Base-by-base conservation (phyloP, 1,140 invertebrate species). In the Lycorma delicatula region DNA sequence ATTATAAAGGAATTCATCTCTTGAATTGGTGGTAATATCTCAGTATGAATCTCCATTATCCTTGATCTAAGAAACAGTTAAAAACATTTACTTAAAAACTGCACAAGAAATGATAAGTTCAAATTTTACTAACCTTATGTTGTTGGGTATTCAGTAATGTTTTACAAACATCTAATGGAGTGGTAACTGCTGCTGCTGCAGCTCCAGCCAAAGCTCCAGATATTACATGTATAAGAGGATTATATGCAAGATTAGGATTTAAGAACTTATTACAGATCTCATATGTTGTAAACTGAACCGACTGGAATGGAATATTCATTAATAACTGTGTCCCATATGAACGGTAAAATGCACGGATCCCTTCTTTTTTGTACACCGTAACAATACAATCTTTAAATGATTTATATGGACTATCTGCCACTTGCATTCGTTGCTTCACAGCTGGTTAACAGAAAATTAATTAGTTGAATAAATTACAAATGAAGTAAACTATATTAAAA, bases 271-370 rank as follows among this genome's bases (percentile, higher is more conserved):
- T 93, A 66, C 85, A 82, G 68, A 87, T 84, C 77, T 98, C 96
- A 72, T 99, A 98, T 26, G 85, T 84, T 64, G 94, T 85, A 75
- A 99, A 97, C 73, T 98, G 94, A 66, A 95, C 83, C 67, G 85
- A 84, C 77, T 98, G 95, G 77, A 96, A 98, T 62, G 96, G 97
- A 65, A 98, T 79, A 75, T 98, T 99, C 95, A 98, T 98, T 54
- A 88, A 83, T 61, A 99, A 75, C 73, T 96, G 94, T 60, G 96
- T 98, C 47, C 86, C 84, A 72, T 97, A 98, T 56, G 93, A 95
- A 58, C 96, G 81, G 75, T 98, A 99, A 75, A 99, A 98, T 27
- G 94, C 95, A 63, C 77, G 71, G 16, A 87, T 41, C 22, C 97
- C 96, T 79, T 98, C 97, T 6, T 75, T 77, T 58, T 77, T 74